Evolutionary conservation across 2,113 vertebrate species (phyloP).

Genomic region (Maylandia zebra): DNA sequence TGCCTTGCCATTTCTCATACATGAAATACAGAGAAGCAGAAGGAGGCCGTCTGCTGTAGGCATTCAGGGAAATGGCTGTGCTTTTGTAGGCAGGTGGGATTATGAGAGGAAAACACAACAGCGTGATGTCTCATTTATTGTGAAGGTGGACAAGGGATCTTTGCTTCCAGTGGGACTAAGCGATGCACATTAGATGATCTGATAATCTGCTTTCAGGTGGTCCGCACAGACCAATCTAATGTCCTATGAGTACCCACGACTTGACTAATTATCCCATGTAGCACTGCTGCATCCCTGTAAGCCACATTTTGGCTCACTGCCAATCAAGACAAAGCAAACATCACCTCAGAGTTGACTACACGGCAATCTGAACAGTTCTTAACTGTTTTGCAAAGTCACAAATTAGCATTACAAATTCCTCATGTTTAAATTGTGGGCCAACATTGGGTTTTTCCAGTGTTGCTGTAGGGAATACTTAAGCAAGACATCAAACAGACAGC

Average conservation of each 20-base stretch:
- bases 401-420: background rate
- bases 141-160: background rate
- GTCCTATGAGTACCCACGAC: background rate
- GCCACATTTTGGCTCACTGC: background rate
- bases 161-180: background rate
- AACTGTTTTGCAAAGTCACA: background rate
- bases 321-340: background rate
- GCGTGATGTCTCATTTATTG: background rate
- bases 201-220: background rate
- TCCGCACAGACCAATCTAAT: background rate
- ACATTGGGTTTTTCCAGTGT: background rate
- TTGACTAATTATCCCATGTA: background rate
- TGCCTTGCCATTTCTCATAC: background rate
- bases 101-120: background rate
- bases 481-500: background rate
- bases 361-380: background rate
- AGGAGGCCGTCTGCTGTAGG: background rate
- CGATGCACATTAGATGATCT: background rate
- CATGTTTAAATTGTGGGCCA: background rate
- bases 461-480: background rate
- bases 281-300: background rate
- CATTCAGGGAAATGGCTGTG: background rate
- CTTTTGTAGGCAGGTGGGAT: background rate
- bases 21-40: slow-evolving; percentile 5
- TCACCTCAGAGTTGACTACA: background rate